Evolutionary conservation across 2,888 invertebrate species (phyloP).

Genomic region (Nephrotoma guestfalica): DNA sequence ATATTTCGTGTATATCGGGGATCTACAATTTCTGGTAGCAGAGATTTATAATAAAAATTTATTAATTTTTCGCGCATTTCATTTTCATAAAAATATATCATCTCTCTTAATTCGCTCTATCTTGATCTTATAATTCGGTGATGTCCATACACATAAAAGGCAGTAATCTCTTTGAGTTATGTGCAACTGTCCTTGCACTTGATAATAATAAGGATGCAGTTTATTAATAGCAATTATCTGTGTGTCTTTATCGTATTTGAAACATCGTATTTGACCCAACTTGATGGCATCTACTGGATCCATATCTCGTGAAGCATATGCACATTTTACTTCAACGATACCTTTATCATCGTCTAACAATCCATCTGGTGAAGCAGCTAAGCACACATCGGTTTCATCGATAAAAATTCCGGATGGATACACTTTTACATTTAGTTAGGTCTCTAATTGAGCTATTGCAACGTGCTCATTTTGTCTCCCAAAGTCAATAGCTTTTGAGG

Average conservation of each 20-base stretch:
- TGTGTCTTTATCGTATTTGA: no score
- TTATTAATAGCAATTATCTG: not conserved
- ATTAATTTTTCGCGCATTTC: not conserved
- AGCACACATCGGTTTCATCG: not conserved
- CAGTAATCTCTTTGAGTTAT: not conserved
- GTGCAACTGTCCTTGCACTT: not conserved
- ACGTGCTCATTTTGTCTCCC: not conserved
- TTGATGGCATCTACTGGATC: no score
- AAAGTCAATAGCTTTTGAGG: not conserved
- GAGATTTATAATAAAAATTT: not conserved
- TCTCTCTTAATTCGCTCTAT: not conserved
- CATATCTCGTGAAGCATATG: not conserved
- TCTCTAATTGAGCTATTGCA: not conserved
- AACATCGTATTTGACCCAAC: no score
- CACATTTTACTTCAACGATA: not conserved
- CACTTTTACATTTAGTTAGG: not conserved
- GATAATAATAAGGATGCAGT: not conserved
- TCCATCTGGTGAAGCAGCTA: no score
- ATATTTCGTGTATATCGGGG: not conserved
- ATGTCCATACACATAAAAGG: not conserved
- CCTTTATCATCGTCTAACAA: not conserved
- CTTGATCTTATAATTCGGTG: not conserved
- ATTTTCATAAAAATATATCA: not conserved
- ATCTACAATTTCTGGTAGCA: not conserved
- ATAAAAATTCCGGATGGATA: not conserved